Evolutionary conservation across 2,888 invertebrate genomes (phyloP), one percentile per base, ranked within the genome.

Genomic region (Polietes domitor): DNA sequence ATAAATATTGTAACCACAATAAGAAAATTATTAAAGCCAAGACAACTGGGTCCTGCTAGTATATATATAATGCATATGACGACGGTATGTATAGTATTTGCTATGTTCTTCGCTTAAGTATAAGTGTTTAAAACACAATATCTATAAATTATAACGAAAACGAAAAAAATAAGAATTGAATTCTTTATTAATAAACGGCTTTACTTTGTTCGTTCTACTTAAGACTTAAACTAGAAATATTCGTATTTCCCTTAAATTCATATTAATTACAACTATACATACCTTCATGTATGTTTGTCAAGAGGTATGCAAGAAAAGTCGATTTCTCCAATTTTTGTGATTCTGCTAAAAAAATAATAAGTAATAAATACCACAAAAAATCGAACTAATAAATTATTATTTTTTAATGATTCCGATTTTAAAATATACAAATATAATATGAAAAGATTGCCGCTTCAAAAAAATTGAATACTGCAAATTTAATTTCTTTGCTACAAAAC

Each of bases 101-200:
- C 5, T 41, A 17, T 65, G 15, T 65, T 17, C 32, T 28, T 65
- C 47, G 50, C 58, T 50, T 71, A 50, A 63, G 37, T 61, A 68
- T 28, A 65, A 32, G 77, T 84, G 84, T 81, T 80, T 76, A 68
- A 73, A 81, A 84, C 80, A 81, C 80, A 78, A 81, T 81, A 72
- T 71, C 41, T 80, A 65, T 74, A 74, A 68, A 70, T 43, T 80
- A 61, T 71, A 72, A 78, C 53, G 41, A 82, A 74, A 78, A 78
- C 61, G 26, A 79, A 76, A 80, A 71, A 78, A 84, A 81, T 79
- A 76, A 84, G 81, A 81, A 81, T 84, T 84, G 19, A 68, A 84
- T 84, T 84, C 84, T 73, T 61, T 76, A 32, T 70, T 73, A 68
- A 10, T 32, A 55, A 7, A 47, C 43, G 37, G 47, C 41, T 73